phyloP scores from a whole-genome alignment of 2,888 invertebrate genomes.

The Eulithis testata region DNA sequence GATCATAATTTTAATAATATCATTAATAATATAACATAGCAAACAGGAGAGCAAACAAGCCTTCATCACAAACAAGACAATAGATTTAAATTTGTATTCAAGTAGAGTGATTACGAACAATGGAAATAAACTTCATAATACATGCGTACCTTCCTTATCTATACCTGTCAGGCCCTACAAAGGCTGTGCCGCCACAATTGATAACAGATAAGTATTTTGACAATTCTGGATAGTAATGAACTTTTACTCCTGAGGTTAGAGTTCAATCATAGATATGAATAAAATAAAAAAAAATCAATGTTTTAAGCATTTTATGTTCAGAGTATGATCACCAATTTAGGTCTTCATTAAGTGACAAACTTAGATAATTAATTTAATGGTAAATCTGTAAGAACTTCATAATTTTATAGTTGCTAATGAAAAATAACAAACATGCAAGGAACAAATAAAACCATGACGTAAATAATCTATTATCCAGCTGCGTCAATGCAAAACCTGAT shows the following conservation, averaged over 20 bases:
- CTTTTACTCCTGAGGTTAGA: slow-evolving; percentile 12
- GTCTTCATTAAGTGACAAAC: too few relatives aligned
- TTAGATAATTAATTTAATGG: too few relatives aligned
- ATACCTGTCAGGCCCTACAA: slow-evolving; percentile 31
- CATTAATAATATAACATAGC: not conserved
- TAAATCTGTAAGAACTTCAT: too few relatives aligned
- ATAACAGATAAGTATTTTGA: slow-evolving; percentile 25
- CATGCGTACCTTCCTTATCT: slow-evolving; percentile 30
- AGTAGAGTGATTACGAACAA: slow-evolving; percentile 37
- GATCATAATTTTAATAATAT: too few relatives aligned
- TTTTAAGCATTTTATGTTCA: too few relatives aligned
- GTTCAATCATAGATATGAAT: not conserved
- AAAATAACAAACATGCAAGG: too few relatives aligned
- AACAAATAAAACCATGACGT: too few relatives aligned
- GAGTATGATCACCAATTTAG: too few relatives aligned
- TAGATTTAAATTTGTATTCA: slow-evolving; percentile 36
- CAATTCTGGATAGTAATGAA: slow-evolving; percentile 14
- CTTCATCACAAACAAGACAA: slow-evolving; percentile 28
- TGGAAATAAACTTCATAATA: slow-evolving; percentile 33
- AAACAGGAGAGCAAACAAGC: slow-evolving; percentile 15
- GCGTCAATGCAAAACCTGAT: slow-evolving; percentile 22
- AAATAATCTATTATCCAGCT: slow-evolving; percentile 12
- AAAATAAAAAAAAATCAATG: too few relatives aligned
- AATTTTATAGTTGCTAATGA: too few relatives aligned
- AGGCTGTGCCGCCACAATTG: slow-evolving; percentile 17